Conservation (phyloP, 2,113 vertebrate species). For the Xenus cinereus region DNA sequence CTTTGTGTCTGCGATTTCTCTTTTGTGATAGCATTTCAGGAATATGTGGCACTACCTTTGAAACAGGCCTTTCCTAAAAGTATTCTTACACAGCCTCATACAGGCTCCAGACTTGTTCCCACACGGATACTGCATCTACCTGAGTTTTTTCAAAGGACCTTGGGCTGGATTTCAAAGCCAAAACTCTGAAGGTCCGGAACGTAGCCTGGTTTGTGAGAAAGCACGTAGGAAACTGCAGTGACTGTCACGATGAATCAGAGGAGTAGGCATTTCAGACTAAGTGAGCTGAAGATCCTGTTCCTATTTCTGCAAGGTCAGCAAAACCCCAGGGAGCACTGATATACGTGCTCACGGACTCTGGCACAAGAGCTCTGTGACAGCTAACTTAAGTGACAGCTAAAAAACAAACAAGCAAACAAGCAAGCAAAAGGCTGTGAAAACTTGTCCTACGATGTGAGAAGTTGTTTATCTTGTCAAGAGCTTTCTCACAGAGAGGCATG, state of each 20-base stretch:
- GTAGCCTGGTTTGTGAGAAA: background rate
- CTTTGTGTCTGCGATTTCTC: background rate
- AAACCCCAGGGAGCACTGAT: background rate
- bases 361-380: background rate
- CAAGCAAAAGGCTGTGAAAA: background rate
- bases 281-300: background rate
- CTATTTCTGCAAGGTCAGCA: background rate
- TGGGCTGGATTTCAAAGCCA: background rate
- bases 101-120: background rate
- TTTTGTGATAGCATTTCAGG: background rate
- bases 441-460: background rate
- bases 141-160: background rate
- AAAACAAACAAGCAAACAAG: background rate
- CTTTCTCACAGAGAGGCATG: background rate
- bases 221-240: background rate
- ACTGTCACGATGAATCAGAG: background rate
- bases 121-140: background rate
- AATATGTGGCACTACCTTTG: background rate
- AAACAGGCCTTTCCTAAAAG: background rate
- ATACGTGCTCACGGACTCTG: rapidly evolving
- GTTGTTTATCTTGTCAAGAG: background rate
- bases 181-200: background rate
- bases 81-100: background rate
- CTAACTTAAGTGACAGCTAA: background rate
- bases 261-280: background rate